These are phyloP conservation scores for Nipponia nippon DNA, from an alignment of 2,113 vertebrate species.

Conservation along the genomic window DNA sequence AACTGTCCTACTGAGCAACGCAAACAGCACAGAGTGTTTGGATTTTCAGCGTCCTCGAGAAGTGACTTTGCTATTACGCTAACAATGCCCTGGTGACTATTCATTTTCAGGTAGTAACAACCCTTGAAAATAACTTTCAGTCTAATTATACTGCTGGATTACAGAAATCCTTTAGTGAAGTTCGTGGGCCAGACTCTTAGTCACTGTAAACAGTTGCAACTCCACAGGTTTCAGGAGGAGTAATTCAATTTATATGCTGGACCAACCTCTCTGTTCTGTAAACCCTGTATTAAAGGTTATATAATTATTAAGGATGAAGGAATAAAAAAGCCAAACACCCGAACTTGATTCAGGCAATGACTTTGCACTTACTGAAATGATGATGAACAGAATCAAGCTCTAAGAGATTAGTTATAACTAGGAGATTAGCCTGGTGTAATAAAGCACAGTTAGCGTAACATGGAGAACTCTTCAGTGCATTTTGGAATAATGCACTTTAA, in stretches of 20 bases:
- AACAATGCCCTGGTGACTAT: not conserved
- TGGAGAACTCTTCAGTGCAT: rapidly evolving
- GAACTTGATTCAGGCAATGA: not conserved
- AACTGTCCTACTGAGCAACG: not conserved
- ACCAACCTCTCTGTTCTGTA: not conserved
- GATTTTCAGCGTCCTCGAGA: not conserved
- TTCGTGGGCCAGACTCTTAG: not conserved
- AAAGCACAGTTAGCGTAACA: not conserved
- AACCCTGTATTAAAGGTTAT: not conserved
- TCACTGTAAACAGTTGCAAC: not conserved
- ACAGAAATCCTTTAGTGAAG: not conserved
- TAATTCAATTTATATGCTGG: not conserved
- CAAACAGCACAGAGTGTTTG: not conserved
- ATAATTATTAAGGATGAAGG: not conserved
- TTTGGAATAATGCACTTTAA: not conserved
- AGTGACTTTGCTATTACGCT: not conserved
- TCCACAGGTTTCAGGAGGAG: not conserved
- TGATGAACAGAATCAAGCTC: not conserved
- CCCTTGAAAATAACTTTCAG: not conserved
- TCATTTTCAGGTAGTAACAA: slow-evolving; percentile 15
- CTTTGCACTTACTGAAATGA: not conserved
- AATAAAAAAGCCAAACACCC: not conserved
- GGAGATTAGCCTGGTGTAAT: not conserved
- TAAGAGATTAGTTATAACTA: not conserved
- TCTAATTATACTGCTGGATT: not conserved